Evolutionary conservation across 2,113 vertebrate species (phyloP).

Genomic region (Maccullochella peelii): DNA sequence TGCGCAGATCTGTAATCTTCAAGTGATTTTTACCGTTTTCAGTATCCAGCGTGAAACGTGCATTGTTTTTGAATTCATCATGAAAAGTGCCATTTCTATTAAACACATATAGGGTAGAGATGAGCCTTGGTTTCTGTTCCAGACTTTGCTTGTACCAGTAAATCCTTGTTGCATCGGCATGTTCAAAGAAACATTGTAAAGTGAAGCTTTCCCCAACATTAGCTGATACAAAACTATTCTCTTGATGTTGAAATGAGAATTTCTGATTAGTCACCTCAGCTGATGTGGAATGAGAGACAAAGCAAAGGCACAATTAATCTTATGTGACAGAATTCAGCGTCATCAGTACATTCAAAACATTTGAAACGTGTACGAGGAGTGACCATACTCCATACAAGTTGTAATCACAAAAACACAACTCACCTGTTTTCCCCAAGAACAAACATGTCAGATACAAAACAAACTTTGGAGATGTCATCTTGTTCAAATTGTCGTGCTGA

Average conservation of each 20-base stretch:
- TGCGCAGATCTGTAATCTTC: slow-evolving; percentile 20
- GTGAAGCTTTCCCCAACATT: slow-evolving; percentile 34
- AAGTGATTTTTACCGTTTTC: slow-evolving; percentile 20
- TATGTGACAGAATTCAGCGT: too few species aligned
- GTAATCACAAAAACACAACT: neutral
- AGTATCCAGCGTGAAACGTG: slow-evolving; percentile 34
- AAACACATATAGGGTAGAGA: slow-evolving; percentile 41
- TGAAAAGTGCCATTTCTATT: neutral
- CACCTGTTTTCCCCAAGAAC: slow-evolving; percentile 1
- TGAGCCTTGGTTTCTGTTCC: slow-evolving; percentile 45
- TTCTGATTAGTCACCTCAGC: neutral
- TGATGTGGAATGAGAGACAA: neutral
- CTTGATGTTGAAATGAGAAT: neutral
- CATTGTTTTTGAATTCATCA: slow-evolving; percentile 38
- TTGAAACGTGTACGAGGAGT: too few species aligned
- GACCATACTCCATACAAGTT: too few species aligned
- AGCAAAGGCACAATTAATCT: too few species aligned
- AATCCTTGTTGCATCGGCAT: neutral
- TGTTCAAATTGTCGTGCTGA: neutral
- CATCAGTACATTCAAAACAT: too few species aligned
- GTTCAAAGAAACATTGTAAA: slow-evolving; percentile 33
- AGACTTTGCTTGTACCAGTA: slow-evolving; percentile 69
- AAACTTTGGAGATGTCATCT: neutral
- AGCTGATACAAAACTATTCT: slow-evolving; percentile 2
- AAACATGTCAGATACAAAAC: neutral